These are phyloP conservation scores for Coccyzus lansbergi DNA, from an alignment of 2,797 vertebrate genomes.

Conservation along the genomic window DNA sequence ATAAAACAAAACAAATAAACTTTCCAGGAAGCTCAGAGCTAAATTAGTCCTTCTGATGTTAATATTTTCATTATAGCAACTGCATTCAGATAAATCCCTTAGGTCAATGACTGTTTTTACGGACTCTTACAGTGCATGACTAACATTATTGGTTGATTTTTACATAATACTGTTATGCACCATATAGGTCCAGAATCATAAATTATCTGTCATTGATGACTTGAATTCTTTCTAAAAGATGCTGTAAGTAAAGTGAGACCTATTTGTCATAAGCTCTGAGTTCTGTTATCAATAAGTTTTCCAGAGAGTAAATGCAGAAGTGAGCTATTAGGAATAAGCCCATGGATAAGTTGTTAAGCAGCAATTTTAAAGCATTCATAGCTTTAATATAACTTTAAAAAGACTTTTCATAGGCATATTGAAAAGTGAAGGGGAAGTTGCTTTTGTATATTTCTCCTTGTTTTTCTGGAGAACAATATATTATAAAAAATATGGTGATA, in stretches of 20 bases:
- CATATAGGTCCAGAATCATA: neutral
- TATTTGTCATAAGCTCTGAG: neutral
- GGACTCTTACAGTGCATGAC: neutral
- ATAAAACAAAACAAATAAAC: neutral
- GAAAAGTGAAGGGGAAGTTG: neutral
- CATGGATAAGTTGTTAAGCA: constrained; percentile 53
- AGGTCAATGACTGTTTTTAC: neutral
- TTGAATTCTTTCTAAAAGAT: constrained; percentile 2
- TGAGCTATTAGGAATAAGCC: constrained; percentile 9
- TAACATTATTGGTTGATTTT: neutral
- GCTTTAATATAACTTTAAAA: constrained; percentile 46
- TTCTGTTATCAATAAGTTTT: constrained; percentile 19
- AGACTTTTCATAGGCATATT: constrained; percentile 58
- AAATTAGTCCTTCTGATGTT: neutral
- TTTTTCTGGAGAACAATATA: neutral
- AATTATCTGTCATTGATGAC: constrained; percentile 2
- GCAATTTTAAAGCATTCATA: constrained; percentile 31
- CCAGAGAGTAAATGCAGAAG: neutral
- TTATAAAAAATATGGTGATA: neutral
- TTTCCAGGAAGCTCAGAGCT: neutral
- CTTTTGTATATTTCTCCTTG: neutral
- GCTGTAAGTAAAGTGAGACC: neutral
- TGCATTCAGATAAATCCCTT: neutral
- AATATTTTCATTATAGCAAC: neutral
- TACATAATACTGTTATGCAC: neutral